Conservation (phyloP, 2,797 vertebrate genomes). For the Sylvilagus floridanus region DNA sequence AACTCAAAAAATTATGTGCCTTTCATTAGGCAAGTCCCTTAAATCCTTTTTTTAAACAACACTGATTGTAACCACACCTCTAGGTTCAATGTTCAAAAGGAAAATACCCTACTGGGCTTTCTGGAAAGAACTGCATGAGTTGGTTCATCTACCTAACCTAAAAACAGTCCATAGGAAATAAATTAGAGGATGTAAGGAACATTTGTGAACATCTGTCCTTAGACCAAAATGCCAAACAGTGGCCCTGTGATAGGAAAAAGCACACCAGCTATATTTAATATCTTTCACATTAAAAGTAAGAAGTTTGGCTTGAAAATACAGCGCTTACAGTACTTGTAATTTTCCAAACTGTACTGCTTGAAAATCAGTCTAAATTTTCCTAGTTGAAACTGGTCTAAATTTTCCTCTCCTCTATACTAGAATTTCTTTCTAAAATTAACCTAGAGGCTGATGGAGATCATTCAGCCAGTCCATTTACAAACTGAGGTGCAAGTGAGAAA, state of each 20-base stretch:
- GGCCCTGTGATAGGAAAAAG: constrained; percentile 44
- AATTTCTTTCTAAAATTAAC: constrained; percentile 26
- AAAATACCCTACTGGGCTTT: constrained; percentile 60
- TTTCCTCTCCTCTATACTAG: constrained; percentile 2
- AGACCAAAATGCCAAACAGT: constrained; percentile 43
- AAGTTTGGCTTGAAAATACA: constrained; percentile 35
- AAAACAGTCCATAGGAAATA: constrained; percentile 63
- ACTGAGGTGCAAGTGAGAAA: neutral
- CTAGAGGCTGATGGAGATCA: neutral
- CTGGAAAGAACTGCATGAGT: neutral
- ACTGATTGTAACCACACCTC: constrained; percentile 75
- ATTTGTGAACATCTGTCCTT: constrained; percentile 46
- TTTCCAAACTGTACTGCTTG: constrained; percentile 46
- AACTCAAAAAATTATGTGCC: constrained; percentile 73
- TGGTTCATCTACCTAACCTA: constrained; percentile 53
- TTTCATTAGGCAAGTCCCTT: constrained; percentile 74
- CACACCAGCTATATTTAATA: constrained; percentile 47
- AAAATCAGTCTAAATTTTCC: neutral
- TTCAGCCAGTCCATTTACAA: neutral
- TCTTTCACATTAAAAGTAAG: constrained; percentile 33
- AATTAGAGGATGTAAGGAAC: constrained; percentile 72
- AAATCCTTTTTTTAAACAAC: constrained; percentile 62
- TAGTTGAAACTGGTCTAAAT: neutral
- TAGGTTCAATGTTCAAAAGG: constrained; percentile 65
- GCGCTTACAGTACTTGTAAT: constrained; percentile 28